Evolutionary conservation across 2,888 invertebrate genomes (phyloP), one percentile per base, ranked within the genome.

Genomic region (Desoria tigrina): DNA sequence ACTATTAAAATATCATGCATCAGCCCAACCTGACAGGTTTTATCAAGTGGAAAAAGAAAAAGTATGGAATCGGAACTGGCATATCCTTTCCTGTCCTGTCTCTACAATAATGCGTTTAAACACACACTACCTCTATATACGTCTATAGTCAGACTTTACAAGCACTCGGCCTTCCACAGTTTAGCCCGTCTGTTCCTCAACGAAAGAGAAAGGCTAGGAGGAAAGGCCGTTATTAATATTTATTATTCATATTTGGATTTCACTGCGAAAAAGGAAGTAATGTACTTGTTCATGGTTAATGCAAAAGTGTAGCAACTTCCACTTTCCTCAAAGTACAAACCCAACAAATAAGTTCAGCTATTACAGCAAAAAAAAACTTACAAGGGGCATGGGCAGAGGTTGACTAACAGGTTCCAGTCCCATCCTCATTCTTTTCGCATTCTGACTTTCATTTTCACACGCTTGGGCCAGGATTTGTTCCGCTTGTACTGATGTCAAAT

Each of bases 361-460:
- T 51, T 51, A 51, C 4, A 7, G 24, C 82, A 83, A 80, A 85
- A 84, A 69, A 88, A 87, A 23, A 23, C 67, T 68, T 68, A 68
- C 67, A 37, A 68, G 49, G 77, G 88, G 84, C 69, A 88, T 84
- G 74, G 90, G 92, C 86, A 92, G 88, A 59, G 92, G 91, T 82
- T 93, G 93, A 79, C 91, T 90, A 78, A 94, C 91, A 51, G 96
- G 96, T 80, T 96, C 96, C 77, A 96, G 84, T 57, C 96, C 96
- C 79, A 95, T 86, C 75, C 95, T 87, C 95, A 96, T 96, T 79
- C 95, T 87, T 83, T 96, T 96, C 68, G 95, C 96, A 82, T 96
- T 96, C 82, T 94, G 90, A 82, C 93, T 93, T 84, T 96, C 96
- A 81, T 96, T 96, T 83, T 96, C 96, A 82, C 96, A 96, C 70